phyloP scores from a whole-genome alignment of 1,140 invertebrate genomes.

The Lepidurus packardi region DNA sequence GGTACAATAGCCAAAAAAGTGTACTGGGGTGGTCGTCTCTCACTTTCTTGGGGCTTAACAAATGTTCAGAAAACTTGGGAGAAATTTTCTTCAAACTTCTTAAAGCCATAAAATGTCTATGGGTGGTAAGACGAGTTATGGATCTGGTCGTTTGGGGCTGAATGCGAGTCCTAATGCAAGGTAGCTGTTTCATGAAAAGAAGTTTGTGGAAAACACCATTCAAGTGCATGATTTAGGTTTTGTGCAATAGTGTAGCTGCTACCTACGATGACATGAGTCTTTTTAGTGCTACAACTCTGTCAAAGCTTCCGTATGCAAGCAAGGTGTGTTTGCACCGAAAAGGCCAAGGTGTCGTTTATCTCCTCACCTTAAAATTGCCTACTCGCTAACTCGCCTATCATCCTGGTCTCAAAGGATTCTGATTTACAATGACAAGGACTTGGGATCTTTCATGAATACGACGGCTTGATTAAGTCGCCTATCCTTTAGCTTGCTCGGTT shows the following conservation, averaged over 20 bases:
- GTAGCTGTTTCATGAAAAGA: constrained; percentile 7
- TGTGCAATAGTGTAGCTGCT: not conserved
- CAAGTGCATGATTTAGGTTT: constrained; percentile 10
- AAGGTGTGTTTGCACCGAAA: not conserved
- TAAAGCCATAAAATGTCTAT: constrained; percentile 14
- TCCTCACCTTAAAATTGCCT: not conserved
- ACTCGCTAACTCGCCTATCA: constrained; percentile 8
- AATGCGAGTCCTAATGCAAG: constrained; percentile 9
- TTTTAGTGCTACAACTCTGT: constrained; percentile 1
- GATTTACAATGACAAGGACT: not conserved
- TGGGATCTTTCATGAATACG: not conserved
- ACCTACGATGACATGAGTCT: constrained; percentile 4
- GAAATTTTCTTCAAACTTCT: not conserved
- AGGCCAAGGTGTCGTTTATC: not conserved
- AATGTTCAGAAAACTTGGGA: not conserved
- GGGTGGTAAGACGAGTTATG: constrained; percentile 13
- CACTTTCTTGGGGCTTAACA: not conserved
- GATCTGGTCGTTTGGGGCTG: not conserved
- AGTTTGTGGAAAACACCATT: not conserved
- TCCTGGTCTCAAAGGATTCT: not conserved
- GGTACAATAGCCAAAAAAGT: too few relatives aligned
- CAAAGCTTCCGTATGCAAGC: not conserved
- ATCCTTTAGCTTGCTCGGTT: not conserved
- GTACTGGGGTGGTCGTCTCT: not conserved
- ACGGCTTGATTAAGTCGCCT: constrained; percentile 18